Percentiles rank a stretch among this genome's conserved stretches.
Conservation (phyloP, 2,888 invertebrate species). For the Brachypalpus laphriformis region DNA sequence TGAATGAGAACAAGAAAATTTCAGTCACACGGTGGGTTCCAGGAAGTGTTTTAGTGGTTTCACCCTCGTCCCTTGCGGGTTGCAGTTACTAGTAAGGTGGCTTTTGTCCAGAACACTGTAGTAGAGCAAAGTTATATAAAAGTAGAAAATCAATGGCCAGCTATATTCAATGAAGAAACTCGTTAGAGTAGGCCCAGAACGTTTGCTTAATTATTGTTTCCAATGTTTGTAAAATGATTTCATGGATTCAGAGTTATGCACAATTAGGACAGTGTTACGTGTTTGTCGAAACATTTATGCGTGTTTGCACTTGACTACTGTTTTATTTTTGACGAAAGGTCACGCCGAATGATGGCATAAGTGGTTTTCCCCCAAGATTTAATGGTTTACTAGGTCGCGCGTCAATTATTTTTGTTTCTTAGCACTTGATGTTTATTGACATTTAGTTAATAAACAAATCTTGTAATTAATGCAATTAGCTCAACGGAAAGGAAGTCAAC, state of each 20-base stretch:
- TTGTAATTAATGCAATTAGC: not conserved
- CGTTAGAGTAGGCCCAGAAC: constrained; percentile 10
- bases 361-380: constrained; percentile 33
- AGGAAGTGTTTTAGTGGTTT: constrained; percentile 8
- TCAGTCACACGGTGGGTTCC: not conserved
- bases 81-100: not conserved
- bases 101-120: not conserved
- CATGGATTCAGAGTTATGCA: constrained; percentile 57
- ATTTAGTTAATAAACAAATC: not conserved
- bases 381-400: constrained; percentile 29
- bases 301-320: not conserved
- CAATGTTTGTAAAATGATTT: too few relatives aligned
- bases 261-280: constrained; percentile 30
- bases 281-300: constrained; percentile 36
- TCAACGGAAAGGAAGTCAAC: not conserved
- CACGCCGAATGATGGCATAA: constrained; percentile 31
- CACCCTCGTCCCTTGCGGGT: not conserved
- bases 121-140: not conserved
- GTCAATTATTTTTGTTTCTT: not conserved
- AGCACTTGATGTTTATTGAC: not conserved
- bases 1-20: not conserved
- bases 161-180: constrained; percentile 39
- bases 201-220: constrained; percentile 10
- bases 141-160: constrained; percentile 21
- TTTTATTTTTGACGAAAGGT: constrained; percentile 17